Evolutionary conservation across 2,797 vertebrate genomes (phyloP).

Genomic region (Ammospiza maritima): DNA sequence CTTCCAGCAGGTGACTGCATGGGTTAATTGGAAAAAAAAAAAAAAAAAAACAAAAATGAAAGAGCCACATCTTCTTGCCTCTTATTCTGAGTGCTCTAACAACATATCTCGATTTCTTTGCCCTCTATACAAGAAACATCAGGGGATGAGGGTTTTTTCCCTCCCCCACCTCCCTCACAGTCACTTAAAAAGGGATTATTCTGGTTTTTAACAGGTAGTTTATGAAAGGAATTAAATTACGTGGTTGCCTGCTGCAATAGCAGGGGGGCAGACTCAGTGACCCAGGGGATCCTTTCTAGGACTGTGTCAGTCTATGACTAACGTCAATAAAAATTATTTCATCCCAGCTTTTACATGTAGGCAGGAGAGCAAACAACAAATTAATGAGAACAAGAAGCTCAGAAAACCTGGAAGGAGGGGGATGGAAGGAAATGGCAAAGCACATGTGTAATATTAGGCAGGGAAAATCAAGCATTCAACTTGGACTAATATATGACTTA

Average conservation of each 20-base stretch:
- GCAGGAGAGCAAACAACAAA: conserved; percentile 44
- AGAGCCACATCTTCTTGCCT: not conserved
- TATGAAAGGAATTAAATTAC: conserved; percentile 27
- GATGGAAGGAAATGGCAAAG: not conserved
- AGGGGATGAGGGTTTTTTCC: not conserved
- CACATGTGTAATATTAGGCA: not conserved
- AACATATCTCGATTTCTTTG: not conserved
- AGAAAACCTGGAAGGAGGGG: not conserved
- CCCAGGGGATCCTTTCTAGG: not conserved
- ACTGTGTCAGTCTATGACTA: conserved; percentile 38
- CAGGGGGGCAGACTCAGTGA: not conserved
- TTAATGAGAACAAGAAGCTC: conserved; percentile 42
- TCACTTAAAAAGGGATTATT: conserved; percentile 15
- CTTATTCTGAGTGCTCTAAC: not conserved
- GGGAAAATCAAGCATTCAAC: not conserved
- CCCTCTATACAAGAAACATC: not conserved
- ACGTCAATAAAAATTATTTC: conserved; percentile 18
- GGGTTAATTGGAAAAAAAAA: not conserved
- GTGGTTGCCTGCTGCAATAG: not conserved
- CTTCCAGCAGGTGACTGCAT: not conserved
- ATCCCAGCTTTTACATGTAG: not conserved
- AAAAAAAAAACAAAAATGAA: not conserved
- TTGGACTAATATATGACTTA: conserved; percentile 32
- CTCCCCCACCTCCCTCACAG: not conserved
- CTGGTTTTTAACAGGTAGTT: conserved; percentile 20